Evolutionary conservation across 1,140 invertebrate species (phyloP), one percentile per base, ranked within the genome.

Genomic region (Phymorhynchus buccinoides): DNA sequence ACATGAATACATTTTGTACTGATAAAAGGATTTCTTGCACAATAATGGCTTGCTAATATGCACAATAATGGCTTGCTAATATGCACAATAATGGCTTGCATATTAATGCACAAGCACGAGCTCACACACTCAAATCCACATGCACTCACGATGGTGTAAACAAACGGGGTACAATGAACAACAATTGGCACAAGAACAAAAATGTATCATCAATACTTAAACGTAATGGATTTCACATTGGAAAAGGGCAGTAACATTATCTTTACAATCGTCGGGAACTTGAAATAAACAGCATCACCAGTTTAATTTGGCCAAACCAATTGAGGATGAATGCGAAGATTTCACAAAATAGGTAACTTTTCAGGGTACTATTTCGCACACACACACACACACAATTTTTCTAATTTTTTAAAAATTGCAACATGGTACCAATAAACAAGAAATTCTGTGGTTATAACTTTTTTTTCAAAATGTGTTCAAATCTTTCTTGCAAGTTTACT

Each of bases 101-200:
- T 32, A 71, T 32, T n/a, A 18, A 9, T 32, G 7, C 12, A 71
- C 73, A 35, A 9, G 30, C 30, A 75, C 35, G 1, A 37, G 14
- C 75, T 42, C 75, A 78, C 75, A 78, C 41, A 78, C 39, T 22
- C 30, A 78, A 9, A 42, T 27, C 16, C 39, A 78, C 75, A 78
- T 16, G 27, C 75, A 78, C 75, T 42, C 75, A 78, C 22, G 44
- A 37, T 78, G 30, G 22, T 35, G n/a, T 14, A 22, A 27, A 62
- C 18, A 62, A 12, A 6, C n/a, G 56, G 56, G 56, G 48, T 52
- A 52, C 48, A 52, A 52, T 18, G n/a, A 27, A 27, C n/a, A 27
- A 27, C 12, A 62, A 62, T 6, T 27, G 6, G 56, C 56, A 9
- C 2, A 22, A 62, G 56, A 22, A 62, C 56, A 62, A 62, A 62